These are phyloP conservation scores for Pogonocherus hispidulus DNA, from an alignment of 2,888 invertebrate species.

Conservation along the genomic window DNA sequence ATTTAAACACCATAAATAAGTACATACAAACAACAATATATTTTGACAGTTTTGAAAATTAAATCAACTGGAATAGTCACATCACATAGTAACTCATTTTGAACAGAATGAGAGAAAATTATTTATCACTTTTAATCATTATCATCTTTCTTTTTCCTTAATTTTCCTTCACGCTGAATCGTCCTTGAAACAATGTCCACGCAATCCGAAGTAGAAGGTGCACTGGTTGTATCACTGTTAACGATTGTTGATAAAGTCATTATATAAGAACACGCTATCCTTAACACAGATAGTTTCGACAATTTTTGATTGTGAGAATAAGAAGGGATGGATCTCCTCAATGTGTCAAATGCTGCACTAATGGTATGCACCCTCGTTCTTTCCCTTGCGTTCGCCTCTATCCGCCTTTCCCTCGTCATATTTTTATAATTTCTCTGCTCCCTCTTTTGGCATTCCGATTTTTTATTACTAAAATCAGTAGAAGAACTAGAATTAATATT, in stretches of 20 bases:
- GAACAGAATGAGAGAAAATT: constrained; percentile 6
- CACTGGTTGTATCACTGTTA: constrained; percentile 70
- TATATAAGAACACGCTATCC: constrained; percentile 95
- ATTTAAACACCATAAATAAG: constrained; percentile 44
- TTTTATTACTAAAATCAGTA: constrained; percentile 29
- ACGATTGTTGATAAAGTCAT: constrained; percentile 86
- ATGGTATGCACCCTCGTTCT: constrained; percentile 95
- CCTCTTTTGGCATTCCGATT: constrained; percentile 43
- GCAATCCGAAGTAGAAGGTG: constrained; percentile 79
- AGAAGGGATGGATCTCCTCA: constrained; percentile 87
- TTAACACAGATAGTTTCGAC: constrained; percentile 90
- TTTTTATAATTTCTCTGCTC: constrained; percentile 94
- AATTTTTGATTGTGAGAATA: constrained; percentile 95
- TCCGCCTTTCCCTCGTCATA: constrained; percentile 92
- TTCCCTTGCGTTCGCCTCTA: constrained; percentile 95
- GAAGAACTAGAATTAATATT: constrained; percentile 21
- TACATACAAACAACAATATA: constrained; percentile 46
- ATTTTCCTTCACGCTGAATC: constrained; percentile 92
- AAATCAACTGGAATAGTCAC: constrained; percentile 42
- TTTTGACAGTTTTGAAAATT: constrained; percentile 42
- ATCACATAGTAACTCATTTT: constrained; percentile 33
- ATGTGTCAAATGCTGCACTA: constrained; percentile 93
- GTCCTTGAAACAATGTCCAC: constrained; percentile 91
- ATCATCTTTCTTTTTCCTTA: constrained; percentile 88
- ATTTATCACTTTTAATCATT: constrained; percentile 56